These are phyloP conservation scores for Furcifer pardalis DNA, from an alignment of 2,797 vertebrate species.

Conservation along the genomic window DNA sequence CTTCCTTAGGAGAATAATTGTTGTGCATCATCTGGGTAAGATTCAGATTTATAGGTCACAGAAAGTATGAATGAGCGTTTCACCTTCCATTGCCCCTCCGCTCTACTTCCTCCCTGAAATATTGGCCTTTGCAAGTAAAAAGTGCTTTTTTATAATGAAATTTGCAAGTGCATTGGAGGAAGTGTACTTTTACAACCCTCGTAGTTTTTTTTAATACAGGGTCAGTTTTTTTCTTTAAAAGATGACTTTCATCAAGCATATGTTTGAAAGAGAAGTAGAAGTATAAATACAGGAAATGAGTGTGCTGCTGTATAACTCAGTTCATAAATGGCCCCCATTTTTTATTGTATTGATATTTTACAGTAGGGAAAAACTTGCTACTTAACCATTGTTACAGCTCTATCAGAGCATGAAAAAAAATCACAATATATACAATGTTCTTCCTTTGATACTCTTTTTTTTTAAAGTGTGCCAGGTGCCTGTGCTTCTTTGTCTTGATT, in stretches of 20 bases:
- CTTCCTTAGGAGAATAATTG: slow-evolving; percentile 37
- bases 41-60: slow-evolving; percentile 65
- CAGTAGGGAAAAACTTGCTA: slow-evolving; percentile 65
- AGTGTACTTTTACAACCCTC: slow-evolving; percentile 62
- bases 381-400: slow-evolving; percentile 69
- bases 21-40: slow-evolving; percentile 27
- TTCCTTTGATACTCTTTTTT: slow-evolving; percentile 58
- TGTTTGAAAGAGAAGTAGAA: slow-evolving; percentile 72
- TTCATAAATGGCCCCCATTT: slow-evolving; percentile 71
- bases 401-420: slow-evolving; percentile 70
- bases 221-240: slow-evolving; percentile 71
- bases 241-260: slow-evolving; percentile 69
- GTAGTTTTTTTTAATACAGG: slow-evolving; percentile 64
- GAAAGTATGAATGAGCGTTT: slow-evolving; percentile 67
- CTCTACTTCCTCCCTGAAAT: slow-evolving; percentile 63
- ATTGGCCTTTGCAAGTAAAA: slow-evolving; percentile 65
- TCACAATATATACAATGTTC: slow-evolving; percentile 66
- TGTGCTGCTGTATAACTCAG: slow-evolving; percentile 68
- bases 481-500: slow-evolving; percentile 42
- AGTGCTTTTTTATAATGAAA: slow-evolving; percentile 73
- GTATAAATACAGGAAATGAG: slow-evolving; percentile 75
- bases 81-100: slow-evolving; percentile 66
- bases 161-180: slow-evolving; percentile 69
- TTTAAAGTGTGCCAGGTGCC: neutral
- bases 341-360: slow-evolving; percentile 70